Evolutionary conservation across 2,888 invertebrate species (phyloP).

Genomic region (Petrolisthes cinctipes): DNA sequence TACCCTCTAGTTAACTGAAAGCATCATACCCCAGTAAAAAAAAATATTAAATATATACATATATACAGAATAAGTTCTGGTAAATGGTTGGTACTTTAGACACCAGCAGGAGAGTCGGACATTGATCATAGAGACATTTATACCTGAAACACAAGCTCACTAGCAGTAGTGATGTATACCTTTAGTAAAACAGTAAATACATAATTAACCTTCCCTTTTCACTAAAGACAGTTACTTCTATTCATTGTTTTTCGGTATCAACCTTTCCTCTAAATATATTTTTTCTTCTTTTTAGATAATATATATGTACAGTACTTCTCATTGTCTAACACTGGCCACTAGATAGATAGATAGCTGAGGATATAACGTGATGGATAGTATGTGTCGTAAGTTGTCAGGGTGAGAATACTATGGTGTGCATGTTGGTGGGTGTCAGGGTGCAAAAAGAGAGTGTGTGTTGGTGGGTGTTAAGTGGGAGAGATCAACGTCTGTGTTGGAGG

Average conservation of each 20-base stretch:
- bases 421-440: too few relatives aligned
- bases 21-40: neutral
- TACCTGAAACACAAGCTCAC: slow-evolving; percentile 8
- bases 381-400: too few relatives aligned
- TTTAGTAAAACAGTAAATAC: slow-evolving; percentile 9
- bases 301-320: neutral
- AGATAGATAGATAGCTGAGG: neutral
- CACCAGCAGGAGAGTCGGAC: neutral
- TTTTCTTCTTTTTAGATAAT: neutral
- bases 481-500: too few relatives aligned
- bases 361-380: too few relatives aligned
- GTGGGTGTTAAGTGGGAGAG: too few relatives aligned
- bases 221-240: slow-evolving; percentile 5
- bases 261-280: neutral
- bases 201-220: neutral
- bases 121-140: slow-evolving; percentile 12
- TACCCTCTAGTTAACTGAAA: too few relatives aligned
- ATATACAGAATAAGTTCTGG: slow-evolving; percentile 1
- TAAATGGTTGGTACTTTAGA: slow-evolving; percentile 18
- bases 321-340: slow-evolving; percentile 18
- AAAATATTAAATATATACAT: neutral
- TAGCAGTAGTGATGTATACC: slow-evolving; percentile 20
- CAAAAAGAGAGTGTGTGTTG: too few relatives aligned
- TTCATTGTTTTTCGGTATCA: slow-evolving; percentile 18
- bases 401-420: too few relatives aligned